These are phyloP conservation scores for Mesochorus sp. DNA, from an alignment of 2,888 invertebrate species.

Conservation along the genomic window DNA sequence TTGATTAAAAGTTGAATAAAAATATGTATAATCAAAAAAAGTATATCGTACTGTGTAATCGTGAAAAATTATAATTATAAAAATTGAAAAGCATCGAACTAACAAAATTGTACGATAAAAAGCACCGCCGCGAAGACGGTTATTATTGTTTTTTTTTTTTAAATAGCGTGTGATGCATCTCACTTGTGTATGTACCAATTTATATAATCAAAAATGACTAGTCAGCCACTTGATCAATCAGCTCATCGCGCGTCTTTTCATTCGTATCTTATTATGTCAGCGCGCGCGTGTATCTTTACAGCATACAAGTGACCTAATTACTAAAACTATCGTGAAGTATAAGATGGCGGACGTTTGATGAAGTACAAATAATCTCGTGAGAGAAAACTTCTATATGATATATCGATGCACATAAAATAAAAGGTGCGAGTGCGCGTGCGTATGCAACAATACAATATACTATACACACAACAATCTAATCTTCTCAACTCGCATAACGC, in stretches of 20 bases:
- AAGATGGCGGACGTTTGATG: not conserved
- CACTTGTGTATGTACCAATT: not conserved
- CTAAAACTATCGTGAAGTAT: not conserved
- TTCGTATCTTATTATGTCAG: not conserved
- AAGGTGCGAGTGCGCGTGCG: slow-evolving; percentile 32
- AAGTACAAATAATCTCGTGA: not conserved
- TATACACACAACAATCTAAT: slow-evolving; percentile 48
- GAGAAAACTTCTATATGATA: not conserved
- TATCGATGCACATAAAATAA: not conserved
- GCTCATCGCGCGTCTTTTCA: too few species aligned
- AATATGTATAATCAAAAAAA: too few species aligned
- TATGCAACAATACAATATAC: too few species aligned
- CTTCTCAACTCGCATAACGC: not conserved
- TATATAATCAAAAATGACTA: not conserved
- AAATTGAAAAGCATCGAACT: too few species aligned
- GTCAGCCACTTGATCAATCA: slow-evolving; percentile 14
- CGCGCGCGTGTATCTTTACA: not conserved
- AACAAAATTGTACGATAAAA: too few species aligned
- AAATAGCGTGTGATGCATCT: slow-evolving; percentile 1
- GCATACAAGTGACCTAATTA: not conserved
- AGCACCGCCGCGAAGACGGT: too few species aligned
- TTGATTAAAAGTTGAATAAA: not conserved
- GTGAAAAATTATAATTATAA: too few species aligned
- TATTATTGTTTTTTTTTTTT: too few species aligned
- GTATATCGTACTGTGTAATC: too few species aligned